Base-by-base conservation (phyloP, 2,888 invertebrate genomes). In the Parnassius glacialis region DNA sequence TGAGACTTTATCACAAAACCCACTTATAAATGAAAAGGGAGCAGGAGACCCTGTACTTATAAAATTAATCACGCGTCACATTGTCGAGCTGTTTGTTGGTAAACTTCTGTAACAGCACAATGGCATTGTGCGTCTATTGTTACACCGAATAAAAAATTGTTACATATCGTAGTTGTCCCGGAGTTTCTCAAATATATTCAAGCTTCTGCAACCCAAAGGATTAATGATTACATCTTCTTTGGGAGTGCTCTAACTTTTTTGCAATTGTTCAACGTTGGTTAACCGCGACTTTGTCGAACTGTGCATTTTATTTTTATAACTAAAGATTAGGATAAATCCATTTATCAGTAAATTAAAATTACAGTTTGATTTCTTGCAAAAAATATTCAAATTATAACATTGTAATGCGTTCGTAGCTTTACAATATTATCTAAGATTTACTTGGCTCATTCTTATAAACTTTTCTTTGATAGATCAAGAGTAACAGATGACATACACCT, bases 31-130 rank as follows among this genome's bases (percentile, higher is more conserved):
- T 66, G 73, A 76, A 77, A 74, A 67, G 79, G 81, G 81, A 80
- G 79, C 79, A 82, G 81, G 83, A 74, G 74, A 65, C 65, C 67
- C 62, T 64, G 67, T 65, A 85, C 86, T 84, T 83, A 80, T 77
- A 72, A 79, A 85, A 89, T 87, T 88, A 87, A 90, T 90, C 89
- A 87, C 83, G 84, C 80, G 76, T 78, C 76, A 71, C 78, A 78
- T 79, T 83, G 81, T 83, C 78, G 74, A 67, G 72, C 72, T 68
- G 78, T 80, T 75, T 90, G 90, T 90, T 90, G 87, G 90, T 87
- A 90, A 87, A 90, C 90, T 89, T 77, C 74, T 70, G 68, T 74
- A 70, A 70, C 61, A 64, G 67, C 72, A 85, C 85, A 85, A 85
- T 79, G 67, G 70, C 64, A 70, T 82, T 85, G 78, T 78, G 57